Evolutionary conservation across 2,888 invertebrate genomes (phyloP), one percentile per base, ranked within the genome.

Genomic region (Melanophora roralis): DNA sequence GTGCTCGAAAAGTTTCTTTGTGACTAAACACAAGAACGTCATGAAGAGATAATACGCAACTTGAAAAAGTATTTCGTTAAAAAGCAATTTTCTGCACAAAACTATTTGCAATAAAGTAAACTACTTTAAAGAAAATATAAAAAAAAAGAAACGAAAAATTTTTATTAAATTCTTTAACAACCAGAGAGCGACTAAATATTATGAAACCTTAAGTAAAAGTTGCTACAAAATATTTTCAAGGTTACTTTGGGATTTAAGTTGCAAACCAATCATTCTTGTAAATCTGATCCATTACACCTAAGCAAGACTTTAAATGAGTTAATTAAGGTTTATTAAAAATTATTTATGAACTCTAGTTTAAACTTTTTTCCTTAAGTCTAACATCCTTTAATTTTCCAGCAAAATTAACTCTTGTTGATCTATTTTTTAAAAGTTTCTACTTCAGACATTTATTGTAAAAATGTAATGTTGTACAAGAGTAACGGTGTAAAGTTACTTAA

Each of bases 1-100:
- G 47, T 65, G 55, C 65, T 53, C 32, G 67, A 72, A 78, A 74
- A 57, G 71, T 55, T 76, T 62, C 65, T 80, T 72, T 76, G 71
- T 72, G 49, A 55, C 32, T 19, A 36, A 49, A 34, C 16, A 34
- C 43, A 51, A 53, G n/a, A 51, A 9, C 19, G 32, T 51, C 51
- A 49, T 51, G 21, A 12, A n/a, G n/a, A n/a, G 40, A 51, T 40
- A 43, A 21, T 34, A 34, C 51, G 51, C 32, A 43, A 23, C 53
- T 62, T 36, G 19, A 34, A 8, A 27, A 2, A 12, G 14, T 32
- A 71, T 40, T n/a, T n/a, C n/a, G n/a, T n/a, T 27, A 27, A 72
- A 40, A 60, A 32, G 51, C 51, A 51, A 27, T 32, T 19, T 47
- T 47, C 47, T 47, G 11, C 11, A 9, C 3, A 47, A 47, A 47